Conservation (phyloP, 2,888 invertebrate genomes). For the Ennomos fuscantarius region DNA sequence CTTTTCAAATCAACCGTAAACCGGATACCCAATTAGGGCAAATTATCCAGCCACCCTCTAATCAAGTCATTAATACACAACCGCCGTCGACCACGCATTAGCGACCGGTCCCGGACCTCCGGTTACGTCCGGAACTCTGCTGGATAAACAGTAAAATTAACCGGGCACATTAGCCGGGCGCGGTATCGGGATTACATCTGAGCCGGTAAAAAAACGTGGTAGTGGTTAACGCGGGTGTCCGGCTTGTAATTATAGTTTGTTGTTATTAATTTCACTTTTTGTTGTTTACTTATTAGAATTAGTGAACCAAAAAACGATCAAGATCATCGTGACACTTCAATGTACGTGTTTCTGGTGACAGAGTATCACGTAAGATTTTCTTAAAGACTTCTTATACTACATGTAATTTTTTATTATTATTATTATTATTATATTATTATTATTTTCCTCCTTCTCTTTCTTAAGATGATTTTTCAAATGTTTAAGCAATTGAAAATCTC, state of each 20-base stretch:
- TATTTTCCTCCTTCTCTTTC: too few species aligned
- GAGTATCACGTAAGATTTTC: too few species aligned
- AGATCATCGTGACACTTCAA: too few species aligned
- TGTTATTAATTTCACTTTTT: not conserved
- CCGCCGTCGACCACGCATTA: slow-evolving; percentile 37
- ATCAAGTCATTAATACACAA: slow-evolving; percentile 47
- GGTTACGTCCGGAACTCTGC: slow-evolving; percentile 28
- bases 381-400: too few species aligned
- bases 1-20: slow-evolving; percentile 29
- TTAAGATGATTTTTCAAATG: too few species aligned
- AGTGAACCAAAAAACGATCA: too few species aligned
- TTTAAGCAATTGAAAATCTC: too few species aligned
- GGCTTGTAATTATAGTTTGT: not conserved
- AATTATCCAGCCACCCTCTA: slow-evolving; percentile 39
- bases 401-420: too few species aligned
- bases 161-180: slow-evolving; percentile 29
- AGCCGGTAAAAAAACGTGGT: slow-evolving; percentile 6
- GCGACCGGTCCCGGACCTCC: slow-evolving; percentile 35
- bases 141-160: slow-evolving; percentile 40
- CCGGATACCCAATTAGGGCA: slow-evolving; percentile 42
- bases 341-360: too few species aligned
- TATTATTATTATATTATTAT: too few species aligned
- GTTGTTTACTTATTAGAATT: too few species aligned
- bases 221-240: too few species aligned
- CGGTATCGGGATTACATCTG: slow-evolving; percentile 22